Conservation (phyloP, 2,888 invertebrate species). For the Amorpha juglandis region DNA sequence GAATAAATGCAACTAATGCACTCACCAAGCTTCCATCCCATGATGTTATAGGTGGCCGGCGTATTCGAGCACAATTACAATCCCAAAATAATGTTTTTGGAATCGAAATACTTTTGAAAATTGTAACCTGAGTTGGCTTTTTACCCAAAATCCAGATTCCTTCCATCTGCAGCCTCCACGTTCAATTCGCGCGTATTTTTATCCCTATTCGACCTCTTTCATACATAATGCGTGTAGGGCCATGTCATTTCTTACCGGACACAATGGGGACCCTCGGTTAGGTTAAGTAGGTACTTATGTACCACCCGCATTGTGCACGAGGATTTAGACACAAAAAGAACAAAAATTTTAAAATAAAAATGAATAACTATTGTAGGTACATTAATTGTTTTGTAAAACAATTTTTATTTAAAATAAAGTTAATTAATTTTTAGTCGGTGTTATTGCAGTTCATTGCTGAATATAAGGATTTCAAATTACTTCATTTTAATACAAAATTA, state of each 20-base stretch:
- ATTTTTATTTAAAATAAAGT: no score
- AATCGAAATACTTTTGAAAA: no score
- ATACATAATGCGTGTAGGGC: slow-evolving; percentile 15
- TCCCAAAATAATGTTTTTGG: no score
- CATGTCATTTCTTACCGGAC: slow-evolving; percentile 21
- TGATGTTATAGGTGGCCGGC: no score
- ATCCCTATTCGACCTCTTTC: slow-evolving; percentile 15
- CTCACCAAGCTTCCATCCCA: no score
- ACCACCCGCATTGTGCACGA: slow-evolving; percentile 5
- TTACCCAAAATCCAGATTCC: not conserved
- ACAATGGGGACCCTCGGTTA: slow-evolving; percentile 10
- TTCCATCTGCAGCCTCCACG: not conserved
- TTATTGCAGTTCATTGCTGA: no score
- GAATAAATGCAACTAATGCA: no score
- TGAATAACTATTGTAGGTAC: not conserved
- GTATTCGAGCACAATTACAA: no score
- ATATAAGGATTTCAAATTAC: no score
- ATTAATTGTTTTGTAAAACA: no score
- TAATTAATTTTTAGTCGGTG: no score
- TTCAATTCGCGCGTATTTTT: slow-evolving; percentile 15
- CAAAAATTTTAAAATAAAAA: slow-evolving; percentile 3
- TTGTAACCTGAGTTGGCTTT: not conserved
- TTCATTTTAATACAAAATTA: no score
- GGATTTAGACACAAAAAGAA: slow-evolving; percentile 20
- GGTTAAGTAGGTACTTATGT: slow-evolving; percentile 22